These are phyloP conservation scores for Platycheirus albimanus DNA, from an alignment of 2,888 invertebrate species.

Conservation along the genomic window DNA sequence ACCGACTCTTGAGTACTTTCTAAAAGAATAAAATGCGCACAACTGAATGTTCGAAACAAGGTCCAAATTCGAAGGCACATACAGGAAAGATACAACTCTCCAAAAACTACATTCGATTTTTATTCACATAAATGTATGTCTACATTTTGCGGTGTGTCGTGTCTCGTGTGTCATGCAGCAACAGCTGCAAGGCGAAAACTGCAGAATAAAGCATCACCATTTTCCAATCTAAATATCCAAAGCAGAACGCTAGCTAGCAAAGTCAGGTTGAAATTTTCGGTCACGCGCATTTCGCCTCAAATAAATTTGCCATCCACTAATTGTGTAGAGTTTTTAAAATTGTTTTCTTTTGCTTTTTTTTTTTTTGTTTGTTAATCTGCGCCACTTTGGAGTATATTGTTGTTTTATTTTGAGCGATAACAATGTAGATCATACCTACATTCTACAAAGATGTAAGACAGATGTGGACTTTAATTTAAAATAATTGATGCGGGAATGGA, in stretches of 20 bases:
- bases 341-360: not conserved
- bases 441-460: conserved; percentile 4
- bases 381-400: conserved; percentile 21
- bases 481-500: not conserved
- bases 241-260: conserved; percentile 34
- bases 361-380: conserved; percentile 26
- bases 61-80: too few relatives aligned
- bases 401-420: conserved; percentile 41
- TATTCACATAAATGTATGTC: too few relatives aligned
- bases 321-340: conserved; percentile 67
- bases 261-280: conserved; percentile 35
- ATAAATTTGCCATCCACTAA: conserved; percentile 14
- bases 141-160: not conserved
- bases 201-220: conserved; percentile 7
- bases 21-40: too few relatives aligned
- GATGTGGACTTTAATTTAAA: conserved; percentile 39
- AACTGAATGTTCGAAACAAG: too few relatives aligned
- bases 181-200: conserved; percentile 60
- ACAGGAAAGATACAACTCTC: too few relatives aligned
- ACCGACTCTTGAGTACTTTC: too few relatives aligned
- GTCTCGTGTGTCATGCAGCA: conserved; percentile 15
- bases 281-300: conserved; percentile 57
- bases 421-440: conserved; percentile 59
- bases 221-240: conserved; percentile 13
- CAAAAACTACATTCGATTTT: too few relatives aligned